Conservation (phyloP, 1,140 invertebrate genomes). For the Penaeus vannamei region DNA sequence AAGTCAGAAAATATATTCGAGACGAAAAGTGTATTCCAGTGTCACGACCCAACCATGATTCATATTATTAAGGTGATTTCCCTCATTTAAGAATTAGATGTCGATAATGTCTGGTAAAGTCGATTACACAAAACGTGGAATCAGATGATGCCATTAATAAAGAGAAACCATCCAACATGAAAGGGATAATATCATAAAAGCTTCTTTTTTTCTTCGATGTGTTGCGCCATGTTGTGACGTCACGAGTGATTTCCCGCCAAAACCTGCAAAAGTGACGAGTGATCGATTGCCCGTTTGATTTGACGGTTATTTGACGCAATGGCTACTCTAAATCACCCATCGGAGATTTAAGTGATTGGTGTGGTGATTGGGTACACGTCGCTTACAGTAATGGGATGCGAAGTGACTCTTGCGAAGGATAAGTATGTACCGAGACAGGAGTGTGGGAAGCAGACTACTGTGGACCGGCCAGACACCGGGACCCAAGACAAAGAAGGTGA, state of each 20-base stretch:
- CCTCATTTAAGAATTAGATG: too few relatives aligned
- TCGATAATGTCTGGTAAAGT: too few relatives aligned
- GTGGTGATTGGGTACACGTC: conserved; percentile 21
- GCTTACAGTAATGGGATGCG: conserved; percentile 53
- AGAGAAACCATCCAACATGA: neutral
- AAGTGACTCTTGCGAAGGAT: conserved; percentile 17
- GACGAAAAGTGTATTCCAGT: too few relatives aligned
- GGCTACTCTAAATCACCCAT: too few relatives aligned
- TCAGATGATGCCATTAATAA: neutral
- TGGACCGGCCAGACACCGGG: conserved; percentile 55
- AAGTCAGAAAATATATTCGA: too few relatives aligned
- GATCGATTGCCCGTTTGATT: too few relatives aligned
- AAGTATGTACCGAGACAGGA: conserved; percentile 58
- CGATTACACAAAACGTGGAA: too few relatives aligned
- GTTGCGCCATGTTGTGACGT: conserved; percentile 3
- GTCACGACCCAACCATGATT: too few relatives aligned
- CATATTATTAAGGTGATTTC: too few relatives aligned
- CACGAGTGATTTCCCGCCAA: neutral
- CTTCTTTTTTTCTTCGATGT: neutral
- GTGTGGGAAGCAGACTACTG: conserved; percentile 47
- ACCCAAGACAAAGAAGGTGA: conserved; percentile 58
- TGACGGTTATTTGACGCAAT: too few relatives aligned
- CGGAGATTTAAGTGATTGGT: neutral
- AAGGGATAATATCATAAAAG: neutral
- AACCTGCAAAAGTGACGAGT: too few relatives aligned